Base-by-base conservation (phyloP, 2,888 invertebrate genomes). In the Limnephilus auricula region DNA sequence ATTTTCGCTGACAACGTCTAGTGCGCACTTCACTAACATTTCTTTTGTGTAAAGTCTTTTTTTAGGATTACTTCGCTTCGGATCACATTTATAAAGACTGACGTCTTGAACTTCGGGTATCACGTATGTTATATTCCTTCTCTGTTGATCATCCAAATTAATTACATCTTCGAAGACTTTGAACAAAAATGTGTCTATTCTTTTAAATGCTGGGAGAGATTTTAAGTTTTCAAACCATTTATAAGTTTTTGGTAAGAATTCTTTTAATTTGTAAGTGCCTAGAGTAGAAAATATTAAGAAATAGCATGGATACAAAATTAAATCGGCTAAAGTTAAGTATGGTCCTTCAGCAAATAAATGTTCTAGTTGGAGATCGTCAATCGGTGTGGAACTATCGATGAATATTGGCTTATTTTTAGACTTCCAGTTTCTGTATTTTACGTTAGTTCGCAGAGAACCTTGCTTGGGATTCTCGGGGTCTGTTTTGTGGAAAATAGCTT, bases 331-430 rank as follows among this genome's bases (percentile, higher is more conserved):
- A 0, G 98, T 98, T 94, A 99, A 96, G 93, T 96, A 96, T 2
- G 97, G 97, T 0, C 98, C 99, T 95, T 99, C 99, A 2, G 98
- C 97, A 95, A 97, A 99, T 89, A 96, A 95, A 94, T 99, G 99
- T 79, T 95, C 96, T 10, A 97, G 94, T 93, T 96, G 94, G 25
- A 97, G 94, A 92, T 96, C 95, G 93, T 95, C 94, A 87, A 96
- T 95, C 91, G 96, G 96, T 1, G 94, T 94, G n/a, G 95, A 94
- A 91, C 95, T 95, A 92, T 95, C 95, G n/a, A 96, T 95, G 89
- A 94, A 93, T 79, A 94, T 93, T 94, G 94, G 94, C 94, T 94
- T 96, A 94, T 93, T 94, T 93, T 94, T 95, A 93, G 95, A 96
- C 94, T 94, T 96, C 95, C 94, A 96, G 94, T 96, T 96, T 92